These are phyloP conservation scores for Drosophila merina DNA, from an alignment of 2,888 invertebrate species.

Conservation along the genomic window DNA sequence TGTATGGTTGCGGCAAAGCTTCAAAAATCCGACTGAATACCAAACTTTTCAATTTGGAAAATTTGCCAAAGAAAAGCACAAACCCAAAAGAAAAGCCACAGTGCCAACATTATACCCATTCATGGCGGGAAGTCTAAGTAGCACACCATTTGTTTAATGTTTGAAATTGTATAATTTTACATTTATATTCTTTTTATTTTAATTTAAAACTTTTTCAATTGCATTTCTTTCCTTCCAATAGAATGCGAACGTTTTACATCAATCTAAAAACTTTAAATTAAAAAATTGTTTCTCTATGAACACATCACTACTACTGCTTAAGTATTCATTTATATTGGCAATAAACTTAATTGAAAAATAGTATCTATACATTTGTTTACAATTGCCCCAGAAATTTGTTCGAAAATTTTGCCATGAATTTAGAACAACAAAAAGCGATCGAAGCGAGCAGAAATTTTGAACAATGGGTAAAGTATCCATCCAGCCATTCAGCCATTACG, in stretches of 20 bases:
- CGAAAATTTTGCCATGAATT: constrained; percentile 21
- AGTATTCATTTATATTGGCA: background rate
- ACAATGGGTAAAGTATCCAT: background rate
- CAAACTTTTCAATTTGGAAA: constrained; percentile 7
- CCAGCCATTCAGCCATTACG: constrained; percentile 1
- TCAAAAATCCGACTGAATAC: background rate
- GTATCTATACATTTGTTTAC: constrained; percentile 42
- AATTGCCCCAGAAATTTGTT: constrained; percentile 18
- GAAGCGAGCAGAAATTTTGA: constrained; percentile 5
- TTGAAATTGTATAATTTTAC: too few relatives aligned
- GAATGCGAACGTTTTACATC: constrained; percentile 1
- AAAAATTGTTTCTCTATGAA: constrained; percentile 1
- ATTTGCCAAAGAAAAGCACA: constrained; percentile 1
- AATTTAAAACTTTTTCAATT: constrained; percentile 1
- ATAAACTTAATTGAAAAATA: constrained; percentile 14
- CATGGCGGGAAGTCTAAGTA: background rate
- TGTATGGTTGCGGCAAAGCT: constrained; percentile 2
- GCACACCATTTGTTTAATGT: too few relatives aligned
- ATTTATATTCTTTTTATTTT: background rate
- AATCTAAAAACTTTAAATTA: background rate
- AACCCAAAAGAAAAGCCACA: background rate
- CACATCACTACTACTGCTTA: background rate
- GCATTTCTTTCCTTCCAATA: background rate
- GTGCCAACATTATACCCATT: background rate
- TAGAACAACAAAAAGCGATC: constrained; percentile 4